These are phyloP conservation scores for Porphyrio hochstetteri DNA, from an alignment of 2,113 vertebrate species.

Conservation along the genomic window DNA sequence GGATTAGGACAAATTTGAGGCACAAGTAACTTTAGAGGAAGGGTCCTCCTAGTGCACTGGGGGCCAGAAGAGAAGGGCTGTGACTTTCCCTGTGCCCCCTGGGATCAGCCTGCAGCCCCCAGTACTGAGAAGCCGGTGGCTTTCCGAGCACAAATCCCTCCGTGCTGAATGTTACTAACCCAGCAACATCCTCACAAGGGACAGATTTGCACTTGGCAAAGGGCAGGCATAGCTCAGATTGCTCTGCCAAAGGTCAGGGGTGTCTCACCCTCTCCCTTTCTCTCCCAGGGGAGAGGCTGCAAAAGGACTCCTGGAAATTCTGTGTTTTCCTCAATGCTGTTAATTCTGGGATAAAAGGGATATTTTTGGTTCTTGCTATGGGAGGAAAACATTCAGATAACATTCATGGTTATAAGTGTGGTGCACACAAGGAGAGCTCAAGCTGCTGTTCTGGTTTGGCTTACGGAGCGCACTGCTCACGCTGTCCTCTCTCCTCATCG, in stretches of 20 bases:
- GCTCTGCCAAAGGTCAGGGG: not conserved
- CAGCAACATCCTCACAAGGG: not conserved
- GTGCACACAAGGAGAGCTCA: not conserved
- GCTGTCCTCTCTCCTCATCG: not conserved
- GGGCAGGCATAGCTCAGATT: conserved; percentile 9
- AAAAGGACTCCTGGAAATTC: not conserved
- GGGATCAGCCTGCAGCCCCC: not conserved
- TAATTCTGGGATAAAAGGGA: not conserved
- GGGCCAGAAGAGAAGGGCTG: not conserved
- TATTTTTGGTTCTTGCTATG: not conserved
- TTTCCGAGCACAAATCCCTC: not conserved
- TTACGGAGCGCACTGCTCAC: not conserved
- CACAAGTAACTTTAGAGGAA: not conserved
- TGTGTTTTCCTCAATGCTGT: not conserved
- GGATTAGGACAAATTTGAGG: not conserved
- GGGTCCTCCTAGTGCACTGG: not conserved
- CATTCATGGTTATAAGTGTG: not conserved
- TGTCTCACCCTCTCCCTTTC: not conserved
- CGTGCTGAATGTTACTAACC: not conserved
- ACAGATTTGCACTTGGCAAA: conserved; percentile 33
- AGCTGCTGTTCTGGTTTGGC: not conserved
- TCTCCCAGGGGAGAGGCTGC: not conserved
- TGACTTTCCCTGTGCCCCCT: not conserved
- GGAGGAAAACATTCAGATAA: not conserved
- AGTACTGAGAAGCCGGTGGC: not conserved